These are phyloP conservation scores for Panulirus ornatus DNA, from an alignment of 1,140 invertebrate species.

Conservation along the genomic window DNA sequence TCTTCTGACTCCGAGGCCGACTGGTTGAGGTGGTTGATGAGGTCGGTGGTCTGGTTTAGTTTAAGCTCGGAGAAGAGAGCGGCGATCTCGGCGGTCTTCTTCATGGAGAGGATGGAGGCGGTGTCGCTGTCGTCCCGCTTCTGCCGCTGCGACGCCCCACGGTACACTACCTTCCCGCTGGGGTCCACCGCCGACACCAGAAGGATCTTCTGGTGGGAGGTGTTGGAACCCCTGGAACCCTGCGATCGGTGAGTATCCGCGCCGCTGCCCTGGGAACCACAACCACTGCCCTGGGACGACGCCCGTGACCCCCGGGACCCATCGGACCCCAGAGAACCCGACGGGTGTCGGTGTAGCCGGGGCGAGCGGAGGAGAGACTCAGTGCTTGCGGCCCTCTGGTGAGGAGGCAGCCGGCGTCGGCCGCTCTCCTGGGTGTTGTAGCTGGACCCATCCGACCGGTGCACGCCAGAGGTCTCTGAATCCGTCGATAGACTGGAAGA, in stretches of 20 bases:
- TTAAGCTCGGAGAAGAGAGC: conserved; percentile 88
- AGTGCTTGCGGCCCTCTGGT: conserved; percentile 38
- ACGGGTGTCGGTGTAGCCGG: conserved; percentile 51
- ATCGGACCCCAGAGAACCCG: conserved; percentile 63
- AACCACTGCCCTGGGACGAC: conserved; percentile 46
- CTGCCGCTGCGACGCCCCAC: conserved; percentile 72
- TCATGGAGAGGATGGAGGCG: conserved; percentile 84
- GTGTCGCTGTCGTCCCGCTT: conserved; percentile 61
- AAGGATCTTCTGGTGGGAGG: conserved; percentile 77
- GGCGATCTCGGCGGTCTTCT: conserved; percentile 92
- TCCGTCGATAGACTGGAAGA: conserved; percentile 55
- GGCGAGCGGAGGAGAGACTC: conserved; percentile 55
- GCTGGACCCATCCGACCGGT: conserved; percentile 5
- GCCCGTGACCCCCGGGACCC: conserved; percentile 38
- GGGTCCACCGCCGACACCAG: conserved; percentile 81
- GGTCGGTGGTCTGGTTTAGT: conserved; percentile 77
- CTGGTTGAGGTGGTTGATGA: conserved; percentile 73
- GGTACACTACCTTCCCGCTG: conserved; percentile 79
- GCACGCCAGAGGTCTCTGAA: conserved; percentile 36
- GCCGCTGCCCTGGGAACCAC: not conserved
- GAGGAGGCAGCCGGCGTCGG: not conserved
- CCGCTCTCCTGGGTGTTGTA: conserved; percentile 40
- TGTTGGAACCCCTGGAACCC: conserved; percentile 75
- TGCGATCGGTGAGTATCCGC: conserved; percentile 17
- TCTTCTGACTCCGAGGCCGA: conserved; percentile 74